These are phyloP conservation scores for Eristalis intricaria DNA, from an alignment of 2,888 invertebrate genomes.

Conservation along the genomic window DNA sequence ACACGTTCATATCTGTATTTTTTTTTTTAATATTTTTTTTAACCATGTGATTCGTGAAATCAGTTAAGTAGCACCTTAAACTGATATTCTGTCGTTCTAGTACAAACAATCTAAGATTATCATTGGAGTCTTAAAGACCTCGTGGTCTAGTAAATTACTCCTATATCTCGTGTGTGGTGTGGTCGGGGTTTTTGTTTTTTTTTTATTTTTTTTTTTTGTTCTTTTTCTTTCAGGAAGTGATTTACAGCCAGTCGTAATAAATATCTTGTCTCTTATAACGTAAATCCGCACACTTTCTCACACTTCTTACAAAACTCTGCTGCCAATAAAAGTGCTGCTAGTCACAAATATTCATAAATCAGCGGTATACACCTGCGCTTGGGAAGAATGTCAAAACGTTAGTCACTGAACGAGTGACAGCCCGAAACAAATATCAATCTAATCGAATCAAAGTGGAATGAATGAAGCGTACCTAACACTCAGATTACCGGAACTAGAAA, in stretches of 20 bases:
- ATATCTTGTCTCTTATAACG: slow-evolving; percentile 51
- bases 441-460: slow-evolving; percentile 9
- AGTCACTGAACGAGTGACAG: slow-evolving; percentile 9
- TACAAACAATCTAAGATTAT: slow-evolving; percentile 29
- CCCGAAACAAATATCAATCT: slow-evolving; percentile 19
- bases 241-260: slow-evolving; percentile 38
- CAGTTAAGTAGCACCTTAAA: slow-evolving; percentile 6
- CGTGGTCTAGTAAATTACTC: slow-evolving; percentile 53
- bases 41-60: slow-evolving; percentile 46
- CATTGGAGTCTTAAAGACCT: slow-evolving; percentile 43
- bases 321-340: slow-evolving; percentile 21
- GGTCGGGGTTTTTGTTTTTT: too few species aligned
- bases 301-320: slow-evolving; percentile 17
- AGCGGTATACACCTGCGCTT: not conserved
- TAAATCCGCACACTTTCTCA: slow-evolving; percentile 14
- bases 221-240: slow-evolving; percentile 32
- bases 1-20: slow-evolving; percentile 26
- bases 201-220: not conserved
- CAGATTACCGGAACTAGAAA: slow-evolving; percentile 65
- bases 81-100: slow-evolving; percentile 11
- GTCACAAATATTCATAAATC: slow-evolving; percentile 29
- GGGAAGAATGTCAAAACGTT: not conserved
- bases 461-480: slow-evolving; percentile 39
- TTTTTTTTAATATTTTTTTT: not conserved
- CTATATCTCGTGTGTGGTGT: slow-evolving; percentile 24